Evolutionary conservation across 2,113 vertebrate genomes (phyloP).

Genomic region (Myotis davidii): DNA sequence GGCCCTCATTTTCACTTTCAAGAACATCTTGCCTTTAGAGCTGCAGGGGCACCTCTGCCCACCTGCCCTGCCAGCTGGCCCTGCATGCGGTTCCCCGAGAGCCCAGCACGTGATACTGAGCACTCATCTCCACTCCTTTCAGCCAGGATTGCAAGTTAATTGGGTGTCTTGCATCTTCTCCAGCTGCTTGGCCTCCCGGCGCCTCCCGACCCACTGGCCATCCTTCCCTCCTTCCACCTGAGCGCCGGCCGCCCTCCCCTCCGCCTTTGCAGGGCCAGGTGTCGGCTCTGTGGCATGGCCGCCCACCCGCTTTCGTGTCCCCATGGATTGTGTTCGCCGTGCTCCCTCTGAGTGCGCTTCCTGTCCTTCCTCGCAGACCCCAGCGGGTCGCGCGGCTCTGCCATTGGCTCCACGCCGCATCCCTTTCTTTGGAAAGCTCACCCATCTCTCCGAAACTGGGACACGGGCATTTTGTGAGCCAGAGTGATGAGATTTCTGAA

Average conservation of each 20-base stretch:
- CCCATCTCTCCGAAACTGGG: accelerated
- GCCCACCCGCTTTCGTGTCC: accelerated
- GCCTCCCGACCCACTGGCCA: accelerated
- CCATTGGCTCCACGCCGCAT: accelerated
- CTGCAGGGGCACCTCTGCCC: accelerated
- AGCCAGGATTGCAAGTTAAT: accelerated
- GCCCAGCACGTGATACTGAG: accelerated
- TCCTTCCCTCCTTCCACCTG: neutral
- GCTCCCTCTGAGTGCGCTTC: accelerated
- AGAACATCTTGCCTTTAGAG: accelerated
- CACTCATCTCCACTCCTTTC: accelerated
- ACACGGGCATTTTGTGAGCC: neutral
- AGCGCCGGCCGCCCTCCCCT: neutral
- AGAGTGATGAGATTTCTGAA: neutral
- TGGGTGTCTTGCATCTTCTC: accelerated
- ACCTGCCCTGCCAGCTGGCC: accelerated
- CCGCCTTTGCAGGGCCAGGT: accelerated
- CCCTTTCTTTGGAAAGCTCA: accelerated
- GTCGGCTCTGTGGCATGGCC: accelerated
- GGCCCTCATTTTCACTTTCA: accelerated
- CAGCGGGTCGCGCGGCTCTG: accelerated
- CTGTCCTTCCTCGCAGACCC: accelerated
- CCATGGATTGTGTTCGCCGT: accelerated
- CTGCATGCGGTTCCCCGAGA: accelerated
- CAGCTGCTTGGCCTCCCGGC: neutral